Conservation (phyloP, 2,888 invertebrate genomes). For the Coleophora flavipennella region DNA sequence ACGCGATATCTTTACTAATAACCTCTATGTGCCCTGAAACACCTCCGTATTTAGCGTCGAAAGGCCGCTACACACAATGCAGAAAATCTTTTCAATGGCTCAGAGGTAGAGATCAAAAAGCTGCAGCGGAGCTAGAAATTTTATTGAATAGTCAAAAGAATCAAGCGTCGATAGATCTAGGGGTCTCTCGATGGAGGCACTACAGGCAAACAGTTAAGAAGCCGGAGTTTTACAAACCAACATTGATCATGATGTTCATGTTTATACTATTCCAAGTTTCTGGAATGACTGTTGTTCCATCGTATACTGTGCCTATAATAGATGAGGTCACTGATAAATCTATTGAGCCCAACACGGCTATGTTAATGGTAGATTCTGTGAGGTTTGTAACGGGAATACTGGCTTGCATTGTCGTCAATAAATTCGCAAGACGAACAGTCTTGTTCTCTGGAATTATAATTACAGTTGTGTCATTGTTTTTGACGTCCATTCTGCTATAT, state of each 20-base stretch:
- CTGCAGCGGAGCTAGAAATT: conserved; percentile 60
- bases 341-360: conserved; percentile 75
- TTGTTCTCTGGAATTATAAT: conserved; percentile 74
- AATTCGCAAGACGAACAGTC: conserved; percentile 72
- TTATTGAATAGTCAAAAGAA: conserved; percentile 50
- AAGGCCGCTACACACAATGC: conserved; percentile 67
- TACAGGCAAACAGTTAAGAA: conserved; percentile 37
- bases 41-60: conserved; percentile 76
- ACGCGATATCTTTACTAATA: conserved; percentile 61
- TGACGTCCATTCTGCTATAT: conserved; percentile 57
- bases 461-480: conserved; percentile 69
- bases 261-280: conserved; percentile 79
- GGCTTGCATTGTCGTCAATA: conserved; percentile 74
- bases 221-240: conserved; percentile 74
- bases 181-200: conserved; percentile 37
- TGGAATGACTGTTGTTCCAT: conserved; percentile 79
- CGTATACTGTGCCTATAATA: conserved; percentile 78
- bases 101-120: conserved; percentile 58
- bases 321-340: conserved; percentile 68
- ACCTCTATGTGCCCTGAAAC: conserved; percentile 75
- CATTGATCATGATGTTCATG: conserved; percentile 75
- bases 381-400: conserved; percentile 73
- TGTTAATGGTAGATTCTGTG: conserved; percentile 76
- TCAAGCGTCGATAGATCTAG: conserved; percentile 40
- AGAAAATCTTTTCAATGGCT: conserved; percentile 72